These are phyloP conservation scores for Tenebrosternarchus preto DNA, from an alignment of 2,113 vertebrate genomes.

Conservation along the genomic window DNA sequence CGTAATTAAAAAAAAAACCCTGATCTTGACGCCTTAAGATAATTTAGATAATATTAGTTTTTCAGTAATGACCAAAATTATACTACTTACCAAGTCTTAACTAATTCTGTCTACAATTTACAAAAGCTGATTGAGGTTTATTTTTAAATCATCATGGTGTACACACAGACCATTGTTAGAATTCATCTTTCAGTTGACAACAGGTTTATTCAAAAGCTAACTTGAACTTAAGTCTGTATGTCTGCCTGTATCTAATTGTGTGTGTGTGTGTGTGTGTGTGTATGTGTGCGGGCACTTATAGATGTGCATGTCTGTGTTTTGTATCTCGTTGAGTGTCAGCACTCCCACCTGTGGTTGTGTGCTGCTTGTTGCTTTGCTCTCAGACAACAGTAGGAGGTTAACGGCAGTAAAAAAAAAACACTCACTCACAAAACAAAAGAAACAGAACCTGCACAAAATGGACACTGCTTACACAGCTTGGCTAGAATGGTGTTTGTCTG, in stretches of 20 bases:
- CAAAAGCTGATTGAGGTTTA: no score
- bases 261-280: conserved; percentile 19
- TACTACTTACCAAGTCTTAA: no score
- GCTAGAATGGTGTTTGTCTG: conserved; percentile 4
- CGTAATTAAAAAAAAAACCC: conserved; percentile 3
- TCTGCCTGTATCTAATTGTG: conserved; percentile 26
- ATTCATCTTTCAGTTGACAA: no score
- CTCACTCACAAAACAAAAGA: neutral
- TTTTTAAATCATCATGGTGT: no score
- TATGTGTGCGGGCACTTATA: conserved; percentile 5
- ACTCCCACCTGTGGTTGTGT: conserved; percentile 72
- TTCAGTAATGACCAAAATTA: neutral
- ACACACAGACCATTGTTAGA: no score
- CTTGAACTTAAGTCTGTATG: neutral
- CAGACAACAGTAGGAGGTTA: conserved; percentile 70
- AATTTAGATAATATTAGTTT: neutral
- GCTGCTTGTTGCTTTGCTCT: conserved; percentile 37
- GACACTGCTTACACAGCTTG: conserved; percentile 6
- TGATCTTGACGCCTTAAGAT: conserved; percentile 4
- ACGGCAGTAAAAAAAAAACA: conserved; percentile 55
- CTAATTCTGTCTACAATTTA: no score
- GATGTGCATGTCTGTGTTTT: conserved; percentile 25
- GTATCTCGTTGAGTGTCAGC: conserved; percentile 49
- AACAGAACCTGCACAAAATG: conserved; percentile 32
- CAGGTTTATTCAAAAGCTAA: no score